Conservation (phyloP, 1,140 invertebrate species). For the Tenebrio molitor region DNA sequence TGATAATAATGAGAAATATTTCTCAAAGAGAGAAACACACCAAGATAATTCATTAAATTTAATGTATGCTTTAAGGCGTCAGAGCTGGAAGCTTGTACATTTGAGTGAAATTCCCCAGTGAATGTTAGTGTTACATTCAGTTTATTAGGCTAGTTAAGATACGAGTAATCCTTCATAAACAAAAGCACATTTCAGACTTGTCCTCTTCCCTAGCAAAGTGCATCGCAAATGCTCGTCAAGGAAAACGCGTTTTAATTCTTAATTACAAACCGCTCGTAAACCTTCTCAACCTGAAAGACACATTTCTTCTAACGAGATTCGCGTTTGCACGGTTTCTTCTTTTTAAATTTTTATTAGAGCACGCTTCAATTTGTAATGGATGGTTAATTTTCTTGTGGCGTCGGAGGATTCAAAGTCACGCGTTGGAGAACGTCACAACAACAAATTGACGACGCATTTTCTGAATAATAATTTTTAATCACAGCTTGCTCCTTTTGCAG, state of each 20-base stretch:
- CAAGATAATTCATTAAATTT: conserved; percentile 52
- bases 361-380: no score
- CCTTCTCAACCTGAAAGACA: not conserved
- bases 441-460: no score
- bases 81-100: conserved; percentile 34
- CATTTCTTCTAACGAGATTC: not conserved
- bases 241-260: conserved; percentile 16
- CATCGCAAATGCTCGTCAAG: conserved; percentile 38
- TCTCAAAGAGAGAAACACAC: conserved; percentile 47
- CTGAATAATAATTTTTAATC: no score
- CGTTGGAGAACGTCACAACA: no score
- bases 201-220: conserved; percentile 31
- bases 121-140: conserved; percentile 48
- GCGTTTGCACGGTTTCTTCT: no score
- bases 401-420: no score
- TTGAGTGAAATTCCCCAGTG: conserved; percentile 45
- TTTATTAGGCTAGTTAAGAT: conserved; percentile 50
- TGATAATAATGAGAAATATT: conserved; percentile 48
- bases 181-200: conserved; percentile 41
- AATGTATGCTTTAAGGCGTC: conserved; percentile 47
- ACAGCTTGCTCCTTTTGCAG: no score
- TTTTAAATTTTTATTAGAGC: no score
- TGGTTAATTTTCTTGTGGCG: no score
- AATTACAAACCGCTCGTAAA: conserved; percentile 12
- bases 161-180: conserved; percentile 50